These are phyloP conservation scores for Malurus splendens DNA, from an alignment of 2,797 vertebrate genomes.

Conservation along the genomic window DNA sequence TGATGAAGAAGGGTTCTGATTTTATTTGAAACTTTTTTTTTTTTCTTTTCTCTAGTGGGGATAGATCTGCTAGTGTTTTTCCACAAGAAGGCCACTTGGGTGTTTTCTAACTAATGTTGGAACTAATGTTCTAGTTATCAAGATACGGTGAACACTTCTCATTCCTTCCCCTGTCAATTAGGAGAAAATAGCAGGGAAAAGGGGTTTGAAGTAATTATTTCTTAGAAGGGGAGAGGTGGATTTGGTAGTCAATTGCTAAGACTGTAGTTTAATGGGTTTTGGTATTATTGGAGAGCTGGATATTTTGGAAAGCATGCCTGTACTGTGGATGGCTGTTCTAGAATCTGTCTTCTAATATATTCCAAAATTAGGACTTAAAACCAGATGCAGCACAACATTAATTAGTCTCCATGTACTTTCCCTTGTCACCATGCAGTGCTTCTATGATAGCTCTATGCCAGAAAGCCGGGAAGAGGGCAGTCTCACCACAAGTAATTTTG, in stretches of 20 bases:
- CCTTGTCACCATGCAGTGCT: neutral
- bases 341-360: neutral
- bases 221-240: neutral
- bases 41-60: neutral
- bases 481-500: neutral
- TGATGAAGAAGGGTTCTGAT: neutral
- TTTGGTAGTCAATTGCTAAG: neutral
- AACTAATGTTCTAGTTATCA: neutral
- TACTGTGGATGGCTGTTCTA: neutral
- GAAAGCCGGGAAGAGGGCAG: neutral
- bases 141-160: neutral
- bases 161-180: neutral
- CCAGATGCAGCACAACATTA: neutral
- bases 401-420: neutral
- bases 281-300: neutral
- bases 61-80: neutral
- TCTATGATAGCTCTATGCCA: neutral
- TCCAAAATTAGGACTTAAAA: constrained; percentile 9
- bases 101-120: neutral
- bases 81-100: neutral
- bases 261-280: neutral
- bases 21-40: neutral
- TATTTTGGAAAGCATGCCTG: neutral
- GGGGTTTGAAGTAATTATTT: neutral
- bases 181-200: neutral